phyloP scores from a whole-genome alignment of 2,113 vertebrate genomes.

The Odocoileus hemionus region DNA sequence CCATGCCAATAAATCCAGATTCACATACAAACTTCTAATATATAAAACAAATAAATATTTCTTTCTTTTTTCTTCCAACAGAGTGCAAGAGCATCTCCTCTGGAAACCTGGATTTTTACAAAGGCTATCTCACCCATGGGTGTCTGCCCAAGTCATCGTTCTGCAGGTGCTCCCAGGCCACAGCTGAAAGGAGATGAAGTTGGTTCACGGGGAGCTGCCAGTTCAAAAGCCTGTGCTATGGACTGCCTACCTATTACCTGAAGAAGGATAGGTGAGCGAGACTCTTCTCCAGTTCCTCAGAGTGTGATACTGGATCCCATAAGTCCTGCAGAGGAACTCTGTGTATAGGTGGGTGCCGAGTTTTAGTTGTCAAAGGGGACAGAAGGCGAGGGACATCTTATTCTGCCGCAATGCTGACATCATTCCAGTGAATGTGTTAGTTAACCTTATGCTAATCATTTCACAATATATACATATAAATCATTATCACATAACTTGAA shows the following conservation, averaged over 20 bases:
- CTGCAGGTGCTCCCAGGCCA: not conserved
- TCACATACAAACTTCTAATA: not conserved
- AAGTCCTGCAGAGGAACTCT: not conserved
- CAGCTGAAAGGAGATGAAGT: not conserved
- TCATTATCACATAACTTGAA: not conserved
- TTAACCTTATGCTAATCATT: not conserved
- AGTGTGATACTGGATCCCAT: not conserved
- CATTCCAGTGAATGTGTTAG: not conserved
- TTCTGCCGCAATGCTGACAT: not conserved
- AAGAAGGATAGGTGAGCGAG: not conserved
- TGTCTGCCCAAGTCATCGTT: not conserved
- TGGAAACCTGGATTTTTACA: not conserved
- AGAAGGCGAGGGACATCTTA: not conserved
- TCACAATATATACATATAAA: not conserved
- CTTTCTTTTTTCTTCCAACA: not conserved
- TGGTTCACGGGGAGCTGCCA: no score
- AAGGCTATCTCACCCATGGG: not conserved
- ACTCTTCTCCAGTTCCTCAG: not conserved
- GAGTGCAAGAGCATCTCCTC: not conserved
- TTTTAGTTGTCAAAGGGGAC: not conserved
- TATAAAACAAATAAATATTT: not conserved
- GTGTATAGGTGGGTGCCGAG: not conserved
- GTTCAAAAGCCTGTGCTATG: not conserved
- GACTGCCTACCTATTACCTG: not conserved
- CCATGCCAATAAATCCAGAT: not conserved